Base-by-base conservation (phyloP, 2,888 invertebrate species). In the Sussaba pulchella region DNA sequence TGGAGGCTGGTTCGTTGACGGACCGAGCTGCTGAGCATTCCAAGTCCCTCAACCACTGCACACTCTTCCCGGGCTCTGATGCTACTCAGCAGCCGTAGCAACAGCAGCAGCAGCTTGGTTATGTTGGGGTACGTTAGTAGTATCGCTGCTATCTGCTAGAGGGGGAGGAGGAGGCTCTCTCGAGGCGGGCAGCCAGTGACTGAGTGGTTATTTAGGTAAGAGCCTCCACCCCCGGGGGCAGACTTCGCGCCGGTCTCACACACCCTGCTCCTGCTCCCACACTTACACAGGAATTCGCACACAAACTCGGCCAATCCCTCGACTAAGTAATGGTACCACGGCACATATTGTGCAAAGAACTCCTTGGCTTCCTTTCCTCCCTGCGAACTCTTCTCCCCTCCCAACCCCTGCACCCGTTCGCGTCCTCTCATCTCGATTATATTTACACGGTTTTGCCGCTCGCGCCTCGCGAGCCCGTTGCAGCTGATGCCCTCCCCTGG, bases 121-220 rank as follows among this genome's bases (percentile, higher is more conserved):
- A n/a, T n/a, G n/a, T n/a, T n/a, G n/a, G n/a, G n/a, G n/a, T n/a
- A n/a, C n/a, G n/a, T n/a, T n/a, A 69, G 39, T 52, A 19, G 59
- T 69, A 69, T 61, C 76, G 75, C 76, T 71, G 77, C 78, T 63
- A n/a, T n/a, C n/a, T n/a, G n/a, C n/a, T n/a, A n/a, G n/a, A n/a
- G n/a, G n/a, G n/a, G n/a, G n/a, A n/a, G n/a, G n/a, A 80, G 80
- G 69, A 84, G 82, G 82, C 77, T 84, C 86, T 84, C 87, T 85
- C 83, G 83, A 82, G 86, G 86, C 87, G 88, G 88, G 87, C 89
- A 88, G 87, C 89, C 88, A 92, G 92, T 92, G 92, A 92, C 92
- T 92, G 92, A 92, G 92, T 92, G 92, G 91, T 92, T 92, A 92
- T 92, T 92, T 92, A 91, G 92, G 91, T 92, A 92, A 92, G 92